A percentile compares a stretch with the other conserved stretches of the same genome.
phyloP scores from a whole-genome alignment of 2,797 vertebrate genomes.

The Corythornis leucogaster region DNA sequence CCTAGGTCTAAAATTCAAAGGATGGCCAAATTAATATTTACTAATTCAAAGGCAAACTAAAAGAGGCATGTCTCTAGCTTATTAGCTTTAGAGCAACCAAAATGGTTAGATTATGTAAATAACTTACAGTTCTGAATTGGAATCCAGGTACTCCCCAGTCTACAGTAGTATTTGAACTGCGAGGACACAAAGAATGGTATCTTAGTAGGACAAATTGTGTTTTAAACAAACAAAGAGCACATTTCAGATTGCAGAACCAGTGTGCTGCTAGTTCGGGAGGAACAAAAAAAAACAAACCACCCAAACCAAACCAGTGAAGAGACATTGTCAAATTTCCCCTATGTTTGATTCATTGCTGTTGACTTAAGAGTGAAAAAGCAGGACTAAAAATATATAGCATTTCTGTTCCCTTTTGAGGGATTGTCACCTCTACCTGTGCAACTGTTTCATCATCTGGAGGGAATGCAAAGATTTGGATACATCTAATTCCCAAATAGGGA shows the following conservation, averaged over 20 bases:
- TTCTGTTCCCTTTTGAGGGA: background rate
- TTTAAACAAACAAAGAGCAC: background rate
- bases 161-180: background rate
- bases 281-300: background rate
- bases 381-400: background rate
- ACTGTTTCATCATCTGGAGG: background rate
- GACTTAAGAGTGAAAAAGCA: background rate
- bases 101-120: background rate
- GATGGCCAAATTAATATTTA: background rate
- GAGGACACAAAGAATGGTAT: background rate
- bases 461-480: background rate
- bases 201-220: background rate
- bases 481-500: background rate
- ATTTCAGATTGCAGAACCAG: background rate
- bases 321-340: background rate
- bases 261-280: rapidly evolving
- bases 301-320: background rate
- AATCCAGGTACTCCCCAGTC: background rate
- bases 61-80: background rate
- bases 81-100: background rate
- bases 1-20: background rate
- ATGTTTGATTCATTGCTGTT: background rate
- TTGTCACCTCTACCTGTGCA: background rate
- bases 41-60: background rate
- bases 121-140: background rate